These are phyloP conservation scores for Silurus aristotelis DNA, from an alignment of 2,797 vertebrate species.

Conservation along the genomic window DNA sequence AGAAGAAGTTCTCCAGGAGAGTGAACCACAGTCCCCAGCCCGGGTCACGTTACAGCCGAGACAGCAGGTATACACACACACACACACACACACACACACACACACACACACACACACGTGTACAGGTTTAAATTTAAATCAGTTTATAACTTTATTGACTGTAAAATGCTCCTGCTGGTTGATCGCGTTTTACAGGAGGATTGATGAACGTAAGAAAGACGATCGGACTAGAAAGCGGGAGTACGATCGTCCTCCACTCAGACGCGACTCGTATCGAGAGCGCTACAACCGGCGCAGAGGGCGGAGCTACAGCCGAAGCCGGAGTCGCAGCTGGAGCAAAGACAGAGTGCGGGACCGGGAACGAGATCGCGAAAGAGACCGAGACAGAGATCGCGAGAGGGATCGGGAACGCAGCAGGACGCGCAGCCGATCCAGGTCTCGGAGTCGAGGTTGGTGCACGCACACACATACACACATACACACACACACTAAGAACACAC, in stretches of 20 bases:
- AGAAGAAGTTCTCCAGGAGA: constrained; percentile 92
- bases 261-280: constrained; percentile 93
- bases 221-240: constrained; percentile 94
- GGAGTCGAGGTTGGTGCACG: constrained; percentile 68
- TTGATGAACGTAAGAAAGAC: constrained; percentile 93
- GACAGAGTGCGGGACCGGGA: constrained; percentile 88
- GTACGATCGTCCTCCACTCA: constrained; percentile 87
- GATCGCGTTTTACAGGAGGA: constrained; percentile 75
- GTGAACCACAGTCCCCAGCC: constrained; percentile 92
- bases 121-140: neutral
- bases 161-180: no score
- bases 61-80: constrained; percentile 78
- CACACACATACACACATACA: neutral
- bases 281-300: constrained; percentile 93
- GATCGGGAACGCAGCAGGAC: constrained; percentile 84
- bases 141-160: neutral
- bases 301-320: constrained; percentile 90
- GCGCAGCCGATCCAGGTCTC: constrained; percentile 72
- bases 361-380: constrained; percentile 84
- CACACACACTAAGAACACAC: neutral
- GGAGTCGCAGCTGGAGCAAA: constrained; percentile 95
- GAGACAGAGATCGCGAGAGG: constrained; percentile 78
- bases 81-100: neutral
- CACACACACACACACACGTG: neutral
- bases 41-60: constrained; percentile 90